Percentiles rank a stretch among this genome's conserved stretches.
Conservation (phyloP, 2,797 vertebrate genomes). For the Calcarius lapponicus region DNA sequence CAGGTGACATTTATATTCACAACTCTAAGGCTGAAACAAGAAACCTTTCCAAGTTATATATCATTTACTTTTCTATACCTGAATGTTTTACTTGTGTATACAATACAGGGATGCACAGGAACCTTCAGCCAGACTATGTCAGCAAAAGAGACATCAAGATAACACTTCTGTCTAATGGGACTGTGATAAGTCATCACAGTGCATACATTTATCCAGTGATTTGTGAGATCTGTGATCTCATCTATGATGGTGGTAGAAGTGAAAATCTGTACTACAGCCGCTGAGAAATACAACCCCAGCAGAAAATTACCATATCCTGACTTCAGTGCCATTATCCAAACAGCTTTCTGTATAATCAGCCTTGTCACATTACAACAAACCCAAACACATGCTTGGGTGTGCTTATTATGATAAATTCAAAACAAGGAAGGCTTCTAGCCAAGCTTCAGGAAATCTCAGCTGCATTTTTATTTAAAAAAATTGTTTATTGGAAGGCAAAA, state of each 20-base stretch:
- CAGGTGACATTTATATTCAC: neutral
- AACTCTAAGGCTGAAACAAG: neutral
- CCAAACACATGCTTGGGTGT: neutral
- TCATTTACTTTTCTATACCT: neutral
- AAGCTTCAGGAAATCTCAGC: neutral
- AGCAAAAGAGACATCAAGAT: neutral
- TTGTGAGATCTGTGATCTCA: neutral
- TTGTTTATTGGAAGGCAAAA: constrained; percentile 79
- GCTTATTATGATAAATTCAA: neutral
- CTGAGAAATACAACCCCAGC: accelerated
- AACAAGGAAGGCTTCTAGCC: neutral
- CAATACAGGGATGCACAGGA: neutral
- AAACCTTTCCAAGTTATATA: neutral
- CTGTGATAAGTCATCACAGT: accelerated
- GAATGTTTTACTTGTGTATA: neutral
- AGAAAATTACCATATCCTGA: neutral
- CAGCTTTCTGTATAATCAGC: neutral
- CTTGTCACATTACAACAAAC: neutral
- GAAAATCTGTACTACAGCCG: neutral
- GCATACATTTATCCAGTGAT: accelerated
- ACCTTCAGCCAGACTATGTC: neutral
- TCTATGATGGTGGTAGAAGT: accelerated
- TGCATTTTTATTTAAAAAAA: constrained; percentile 34
- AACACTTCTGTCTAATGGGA: neutral
- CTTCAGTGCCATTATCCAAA: neutral